Conservation (phyloP, 2,797 vertebrate genomes). For the Megalops cyprinoides region DNA sequence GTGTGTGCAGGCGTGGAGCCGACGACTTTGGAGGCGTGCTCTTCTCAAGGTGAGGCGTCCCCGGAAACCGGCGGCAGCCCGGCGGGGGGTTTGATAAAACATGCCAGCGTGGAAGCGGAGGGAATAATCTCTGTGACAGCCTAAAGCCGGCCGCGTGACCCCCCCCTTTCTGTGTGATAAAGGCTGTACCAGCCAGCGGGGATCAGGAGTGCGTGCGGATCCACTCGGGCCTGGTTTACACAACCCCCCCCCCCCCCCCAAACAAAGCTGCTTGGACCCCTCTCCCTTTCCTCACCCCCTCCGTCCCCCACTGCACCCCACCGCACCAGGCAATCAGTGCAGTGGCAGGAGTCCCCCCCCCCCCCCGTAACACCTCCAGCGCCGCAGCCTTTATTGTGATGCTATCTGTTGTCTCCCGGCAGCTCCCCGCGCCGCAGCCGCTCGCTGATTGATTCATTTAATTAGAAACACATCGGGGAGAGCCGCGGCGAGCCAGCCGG, state of each 20-base stretch:
- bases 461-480: slow-evolving; percentile 71
- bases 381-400: slow-evolving; percentile 41
- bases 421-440: slow-evolving; percentile 42
- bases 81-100: neutral
- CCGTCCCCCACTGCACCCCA: neutral
- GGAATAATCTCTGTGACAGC: neutral
- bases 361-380: slow-evolving; percentile 24
- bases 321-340: neutral
- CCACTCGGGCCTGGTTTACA: neutral
- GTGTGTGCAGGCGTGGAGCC: neutral
- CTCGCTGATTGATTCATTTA: slow-evolving; percentile 82
- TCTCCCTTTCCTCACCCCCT: neutral
- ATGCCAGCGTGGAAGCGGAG: neutral
- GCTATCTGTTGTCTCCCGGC: slow-evolving; percentile 56
- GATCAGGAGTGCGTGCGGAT: neutral
- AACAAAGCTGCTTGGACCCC: neutral
- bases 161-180: neutral
- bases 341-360: neutral
- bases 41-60: neutral
- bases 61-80: neutral
- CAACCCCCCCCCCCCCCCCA: neutral
- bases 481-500: slow-evolving; percentile 66
- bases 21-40: neutral
- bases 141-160: neutral
- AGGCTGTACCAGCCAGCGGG: too few species aligned